Evolutionary conservation across 2,797 vertebrate species (phyloP).

Genomic region (Malurus splendens): DNA sequence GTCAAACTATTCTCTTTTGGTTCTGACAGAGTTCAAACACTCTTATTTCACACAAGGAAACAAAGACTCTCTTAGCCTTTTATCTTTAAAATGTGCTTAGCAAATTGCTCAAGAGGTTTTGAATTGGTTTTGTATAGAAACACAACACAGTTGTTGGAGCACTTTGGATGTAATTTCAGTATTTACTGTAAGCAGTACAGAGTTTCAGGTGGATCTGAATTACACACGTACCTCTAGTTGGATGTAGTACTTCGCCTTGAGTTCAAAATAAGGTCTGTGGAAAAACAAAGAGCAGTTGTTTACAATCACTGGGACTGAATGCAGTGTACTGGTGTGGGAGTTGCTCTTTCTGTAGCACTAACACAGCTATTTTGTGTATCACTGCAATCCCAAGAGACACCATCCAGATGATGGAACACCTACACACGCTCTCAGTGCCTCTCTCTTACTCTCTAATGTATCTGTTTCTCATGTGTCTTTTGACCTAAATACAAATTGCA

Average conservation of each 20-base stretch:
- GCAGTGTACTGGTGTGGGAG: not conserved
- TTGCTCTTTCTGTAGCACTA: not conserved
- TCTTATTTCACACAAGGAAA: not conserved
- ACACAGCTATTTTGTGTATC: not conserved
- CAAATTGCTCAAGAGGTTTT: not conserved
- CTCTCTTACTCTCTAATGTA: not conserved
- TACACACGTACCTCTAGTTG: conserved; percentile 87
- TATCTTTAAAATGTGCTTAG: not conserved
- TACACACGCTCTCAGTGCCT: not conserved
- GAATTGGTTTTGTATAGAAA: not conserved
- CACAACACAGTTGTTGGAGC: rapidly evolving
- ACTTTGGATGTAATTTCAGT: not conserved
- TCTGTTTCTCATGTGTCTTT: not conserved
- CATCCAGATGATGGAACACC: not conserved
- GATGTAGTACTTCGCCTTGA: conserved; percentile 93
- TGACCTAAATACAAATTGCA: not conserved
- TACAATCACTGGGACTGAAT: not conserved
- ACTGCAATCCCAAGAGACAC: not conserved
- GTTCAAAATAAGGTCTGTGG: conserved; percentile 92
- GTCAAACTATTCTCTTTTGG: not conserved
- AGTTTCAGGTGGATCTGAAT: not conserved
- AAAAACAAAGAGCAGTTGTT: conserved; percentile 15
- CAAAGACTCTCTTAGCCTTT: not conserved
- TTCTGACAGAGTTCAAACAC: not conserved
- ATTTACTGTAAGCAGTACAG: not conserved